These are phyloP conservation scores for Macaria notata DNA, from an alignment of 2,888 invertebrate species.

Conservation along the genomic window DNA sequence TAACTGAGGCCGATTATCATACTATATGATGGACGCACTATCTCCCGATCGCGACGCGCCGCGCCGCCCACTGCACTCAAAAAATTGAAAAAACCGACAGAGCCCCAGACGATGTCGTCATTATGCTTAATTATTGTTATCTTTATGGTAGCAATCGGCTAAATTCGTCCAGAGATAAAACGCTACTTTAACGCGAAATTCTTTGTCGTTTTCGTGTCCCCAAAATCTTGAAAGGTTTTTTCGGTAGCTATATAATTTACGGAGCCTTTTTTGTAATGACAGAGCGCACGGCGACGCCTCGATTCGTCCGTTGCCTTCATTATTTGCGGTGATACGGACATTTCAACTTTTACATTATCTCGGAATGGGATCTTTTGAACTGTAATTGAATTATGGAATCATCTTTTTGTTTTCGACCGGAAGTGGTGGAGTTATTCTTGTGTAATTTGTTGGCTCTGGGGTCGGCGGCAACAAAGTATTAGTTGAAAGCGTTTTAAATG, in stretches of 20 bases:
- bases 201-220: slow-evolving; percentile 62
- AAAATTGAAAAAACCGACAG: slow-evolving; percentile 45
- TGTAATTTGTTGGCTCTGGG: slow-evolving; percentile 41
- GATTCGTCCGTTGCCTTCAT: slow-evolving; percentile 63
- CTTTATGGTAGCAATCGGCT: slow-evolving; percentile 77
- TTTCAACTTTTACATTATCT: slow-evolving; percentile 59
- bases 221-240: slow-evolving; percentile 51
- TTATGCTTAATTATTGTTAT: slow-evolving; percentile 81
- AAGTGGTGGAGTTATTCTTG: slow-evolving; percentile 39
- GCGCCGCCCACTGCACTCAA: slow-evolving; percentile 72
- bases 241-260: slow-evolving; percentile 47
- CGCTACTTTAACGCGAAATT: slow-evolving; percentile 66
- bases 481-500: slow-evolving; percentile 45
- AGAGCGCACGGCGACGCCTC: slow-evolving; percentile 55
- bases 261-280: slow-evolving; percentile 58
- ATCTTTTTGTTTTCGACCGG: slow-evolving; percentile 41
- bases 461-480: slow-evolving; percentile 43
- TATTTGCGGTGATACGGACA: slow-evolving; percentile 75
- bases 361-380: slow-evolving; percentile 48
- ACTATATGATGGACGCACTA: slow-evolving; percentile 81
- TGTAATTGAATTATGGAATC: slow-evolving; percentile 54
- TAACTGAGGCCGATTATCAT: slow-evolving; percentile 81
- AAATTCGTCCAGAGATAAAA: slow-evolving; percentile 66
- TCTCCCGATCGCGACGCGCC: slow-evolving; percentile 64
- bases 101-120: slow-evolving; percentile 68